Evolutionary conservation across 2,113 vertebrate genomes (phyloP).

Genomic region (Trematomus loennbergii): DNA sequence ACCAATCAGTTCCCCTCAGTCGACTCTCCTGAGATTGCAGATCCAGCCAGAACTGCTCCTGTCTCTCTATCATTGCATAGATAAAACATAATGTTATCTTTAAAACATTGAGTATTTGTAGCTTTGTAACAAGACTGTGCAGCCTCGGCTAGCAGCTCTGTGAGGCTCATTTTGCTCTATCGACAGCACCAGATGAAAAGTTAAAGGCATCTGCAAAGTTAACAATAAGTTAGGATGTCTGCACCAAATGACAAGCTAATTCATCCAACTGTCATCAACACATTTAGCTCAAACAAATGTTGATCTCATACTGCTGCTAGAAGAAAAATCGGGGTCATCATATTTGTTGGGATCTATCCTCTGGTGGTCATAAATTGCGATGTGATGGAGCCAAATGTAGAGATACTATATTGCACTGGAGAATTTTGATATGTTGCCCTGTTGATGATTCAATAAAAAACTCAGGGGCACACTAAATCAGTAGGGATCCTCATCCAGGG

Average conservation of each 20-base stretch:
- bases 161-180: background rate
- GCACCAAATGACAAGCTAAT: background rate
- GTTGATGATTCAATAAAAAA: background rate
- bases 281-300: background rate
- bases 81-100: constrained; percentile 12
- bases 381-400: background rate
- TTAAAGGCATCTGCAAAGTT: background rate
- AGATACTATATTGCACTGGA: no score
- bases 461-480: background rate
- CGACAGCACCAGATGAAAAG: background rate
- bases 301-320: background rate
- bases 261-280: background rate
- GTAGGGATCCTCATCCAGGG: background rate
- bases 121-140: background rate
- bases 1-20: constrained; percentile 45
- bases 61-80: background rate
- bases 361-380: background rate
- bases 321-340: background rate
- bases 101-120: background rate
- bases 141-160: background rate
- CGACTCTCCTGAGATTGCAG: constrained; percentile 21
- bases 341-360: background rate
- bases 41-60: constrained; percentile 17
- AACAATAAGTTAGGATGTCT: background rate
- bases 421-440: no score